Conservation (phyloP, 2,888 invertebrate species). For the Drosophila anomalata region DNA sequence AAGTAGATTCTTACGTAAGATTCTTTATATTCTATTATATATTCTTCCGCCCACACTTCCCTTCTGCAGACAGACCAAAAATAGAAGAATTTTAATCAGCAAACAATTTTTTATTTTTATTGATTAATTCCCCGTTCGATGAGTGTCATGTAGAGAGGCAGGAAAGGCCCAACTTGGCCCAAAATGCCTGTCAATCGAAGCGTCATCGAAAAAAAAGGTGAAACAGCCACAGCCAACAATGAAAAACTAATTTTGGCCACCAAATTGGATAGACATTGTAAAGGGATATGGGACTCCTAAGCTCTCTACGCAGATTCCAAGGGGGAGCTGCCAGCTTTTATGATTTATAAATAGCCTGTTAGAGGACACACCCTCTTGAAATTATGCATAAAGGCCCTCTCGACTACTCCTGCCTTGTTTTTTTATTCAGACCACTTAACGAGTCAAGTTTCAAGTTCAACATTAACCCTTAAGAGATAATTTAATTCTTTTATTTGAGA, state of each 20-base stretch:
- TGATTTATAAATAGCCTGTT: constrained; percentile 28
- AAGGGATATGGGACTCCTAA: background rate
- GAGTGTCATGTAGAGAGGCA: constrained; percentile 27
- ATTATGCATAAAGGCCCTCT: constrained; percentile 13
- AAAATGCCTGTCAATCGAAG: constrained; percentile 27
- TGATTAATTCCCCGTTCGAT: constrained; percentile 75
- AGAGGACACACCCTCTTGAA: constrained; percentile 15
- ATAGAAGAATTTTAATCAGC: constrained; percentile 69
- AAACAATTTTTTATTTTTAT: constrained; percentile 66
- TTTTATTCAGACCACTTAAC: constrained; percentile 18
- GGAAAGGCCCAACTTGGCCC: background rate
- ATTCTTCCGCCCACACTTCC: constrained; percentile 20
- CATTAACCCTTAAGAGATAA: constrained; percentile 18
- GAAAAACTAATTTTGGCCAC: constrained; percentile 49
- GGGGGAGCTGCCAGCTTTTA: constrained; percentile 13
- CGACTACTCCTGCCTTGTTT: background rate
- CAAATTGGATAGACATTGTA: constrained; percentile 5
- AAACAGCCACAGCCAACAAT: constrained; percentile 16
- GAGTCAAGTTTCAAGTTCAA: constrained; percentile 42
- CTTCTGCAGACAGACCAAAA: constrained; percentile 45
- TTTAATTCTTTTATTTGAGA: too few species aligned
- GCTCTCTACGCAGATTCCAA: constrained; percentile 29
- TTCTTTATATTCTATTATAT: background rate
- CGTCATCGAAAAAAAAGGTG: constrained; percentile 21
- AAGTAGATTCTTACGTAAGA: constrained; percentile 37